Evolutionary conservation across 2,888 invertebrate genomes (phyloP).

Genomic region (Synanthedon formicaeformis): DNA sequence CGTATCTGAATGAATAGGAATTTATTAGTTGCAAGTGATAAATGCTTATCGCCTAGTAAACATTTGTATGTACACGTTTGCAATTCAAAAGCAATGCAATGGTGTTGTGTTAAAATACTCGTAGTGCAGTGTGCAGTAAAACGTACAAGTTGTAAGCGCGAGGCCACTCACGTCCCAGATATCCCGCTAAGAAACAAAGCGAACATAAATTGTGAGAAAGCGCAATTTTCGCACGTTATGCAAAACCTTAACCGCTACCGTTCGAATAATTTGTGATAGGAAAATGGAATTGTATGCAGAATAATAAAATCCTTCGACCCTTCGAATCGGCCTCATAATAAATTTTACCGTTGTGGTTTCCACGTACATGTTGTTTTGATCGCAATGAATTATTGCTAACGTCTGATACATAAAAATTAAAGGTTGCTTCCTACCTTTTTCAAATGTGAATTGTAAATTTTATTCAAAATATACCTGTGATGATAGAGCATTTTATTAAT

Average conservation of each 20-base stretch:
- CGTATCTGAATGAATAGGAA: too few species aligned
- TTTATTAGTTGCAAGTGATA: too few species aligned
- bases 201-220: conserved; percentile 39
- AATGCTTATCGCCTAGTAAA: background rate
- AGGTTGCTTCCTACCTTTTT: background rate
- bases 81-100: too few species aligned
- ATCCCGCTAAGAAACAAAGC: conserved; percentile 9
- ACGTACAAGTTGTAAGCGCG: background rate
- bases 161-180: conserved; percentile 1
- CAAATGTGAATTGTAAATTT: background rate
- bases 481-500: too few species aligned
- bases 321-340: conserved; percentile 48
- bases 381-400: conserved; percentile 9
- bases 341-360: conserved; percentile 40
- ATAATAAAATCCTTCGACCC: conserved; percentile 63
- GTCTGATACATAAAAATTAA: conserved; percentile 8
- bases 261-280: conserved; percentile 62
- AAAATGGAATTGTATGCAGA: conserved; percentile 66
- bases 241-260: conserved; percentile 52
- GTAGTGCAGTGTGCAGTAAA: background rate
- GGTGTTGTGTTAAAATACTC: background rate
- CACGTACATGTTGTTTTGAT: conserved; percentile 14
- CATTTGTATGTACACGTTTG: background rate
- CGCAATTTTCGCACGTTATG: conserved; percentile 55
- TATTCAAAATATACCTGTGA: background rate